Base-by-base conservation (phyloP, 2,888 invertebrate species). In the Melanargia galathea region DNA sequence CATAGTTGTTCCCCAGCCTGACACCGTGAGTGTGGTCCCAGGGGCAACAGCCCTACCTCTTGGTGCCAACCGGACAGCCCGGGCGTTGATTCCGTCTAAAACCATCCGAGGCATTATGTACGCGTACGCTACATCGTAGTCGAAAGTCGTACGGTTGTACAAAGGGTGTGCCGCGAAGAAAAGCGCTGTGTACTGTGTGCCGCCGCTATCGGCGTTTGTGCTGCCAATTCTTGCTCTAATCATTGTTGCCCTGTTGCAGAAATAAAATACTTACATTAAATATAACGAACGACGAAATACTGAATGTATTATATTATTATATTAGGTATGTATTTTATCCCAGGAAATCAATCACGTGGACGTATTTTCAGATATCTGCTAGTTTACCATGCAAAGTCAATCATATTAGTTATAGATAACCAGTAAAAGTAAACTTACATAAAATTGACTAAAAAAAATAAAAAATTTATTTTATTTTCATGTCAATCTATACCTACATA, bases 171-270 rank as follows among this genome's bases (percentile, higher is more conserved):
- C 70, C 0, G 57, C 70, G 22, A 86, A 76, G 1, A 56, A 46
- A 0, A 70, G 73, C 0, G 91, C 76, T 1, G 75, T 69, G 60
- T 92, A 90, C 60, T 79, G 43, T 0, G 63, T 71, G 0, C 93
- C 93, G 1, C 90, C 92, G 1, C 64, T 70, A 5, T 80, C 67
- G 0, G 82, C 66, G 2, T 78, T 56, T 0, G 84, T 76, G 55
- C 90, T 90, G 0, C 92, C 92, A 20, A 86, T 18, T 18, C 40
- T 43, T 1, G 92, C 74, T 13, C 66, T 72, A 0, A 71, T 78
- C 60, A 63, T 66, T 59, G 66, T 30, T 0, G 82, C 78, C 0
- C 88, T 87, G 78, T 6, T 35, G 16, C 11, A 16, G 0, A 10
- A 6, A 38, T n/a, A 8, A 18, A 18, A 1, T 51, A 38, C n/a